A percentile compares a stretch with the other conserved stretches of the same genome.
Evolutionary conservation across 2,113 vertebrate genomes (phyloP).

Genomic region (Gambusia holbrooki): DNA sequence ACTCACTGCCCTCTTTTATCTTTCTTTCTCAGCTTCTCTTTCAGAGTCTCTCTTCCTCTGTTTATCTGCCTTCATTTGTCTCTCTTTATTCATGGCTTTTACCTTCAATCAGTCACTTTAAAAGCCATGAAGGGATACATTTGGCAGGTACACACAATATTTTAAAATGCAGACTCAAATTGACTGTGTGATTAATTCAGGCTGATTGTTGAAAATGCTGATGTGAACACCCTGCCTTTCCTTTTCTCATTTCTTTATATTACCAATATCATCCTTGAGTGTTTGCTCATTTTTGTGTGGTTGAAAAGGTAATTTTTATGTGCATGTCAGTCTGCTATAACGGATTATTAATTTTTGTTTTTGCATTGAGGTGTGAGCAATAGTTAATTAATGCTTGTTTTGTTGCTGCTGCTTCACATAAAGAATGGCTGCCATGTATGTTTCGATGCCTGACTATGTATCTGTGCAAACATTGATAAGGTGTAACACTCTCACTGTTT

Average conservation of each 20-base stretch:
- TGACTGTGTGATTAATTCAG: not conserved
- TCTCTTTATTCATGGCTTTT: not conserved
- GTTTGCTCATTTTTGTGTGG: not conserved
- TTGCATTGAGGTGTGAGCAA: too few relatives aligned
- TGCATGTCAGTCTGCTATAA: not conserved
- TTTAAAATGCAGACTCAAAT: not conserved
- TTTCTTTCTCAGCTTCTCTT: constrained; percentile 9
- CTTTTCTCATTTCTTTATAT: not conserved
- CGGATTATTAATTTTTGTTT: too few relatives aligned
- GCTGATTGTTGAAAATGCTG: not conserved
- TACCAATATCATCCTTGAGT: not conserved
- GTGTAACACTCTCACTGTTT: not conserved
- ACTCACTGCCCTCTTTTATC: constrained; percentile 22
- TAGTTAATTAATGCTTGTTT: too few relatives aligned
- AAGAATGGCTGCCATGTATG: too few relatives aligned
- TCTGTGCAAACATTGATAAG: not conserved
- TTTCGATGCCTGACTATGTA: constrained; percentile 16
- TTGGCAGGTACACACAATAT: constrained; percentile 20
- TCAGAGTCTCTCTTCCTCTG: constrained; percentile 22
- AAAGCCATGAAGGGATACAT: constrained; percentile 39
- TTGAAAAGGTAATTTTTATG: not conserved
- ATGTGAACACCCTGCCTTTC: not conserved
- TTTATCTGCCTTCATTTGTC: constrained; percentile 23
- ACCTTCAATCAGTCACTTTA: constrained; percentile 41
- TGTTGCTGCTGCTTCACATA: too few relatives aligned